Conservation (phyloP, 2,888 invertebrate species). For the Cetonia aurata region DNA sequence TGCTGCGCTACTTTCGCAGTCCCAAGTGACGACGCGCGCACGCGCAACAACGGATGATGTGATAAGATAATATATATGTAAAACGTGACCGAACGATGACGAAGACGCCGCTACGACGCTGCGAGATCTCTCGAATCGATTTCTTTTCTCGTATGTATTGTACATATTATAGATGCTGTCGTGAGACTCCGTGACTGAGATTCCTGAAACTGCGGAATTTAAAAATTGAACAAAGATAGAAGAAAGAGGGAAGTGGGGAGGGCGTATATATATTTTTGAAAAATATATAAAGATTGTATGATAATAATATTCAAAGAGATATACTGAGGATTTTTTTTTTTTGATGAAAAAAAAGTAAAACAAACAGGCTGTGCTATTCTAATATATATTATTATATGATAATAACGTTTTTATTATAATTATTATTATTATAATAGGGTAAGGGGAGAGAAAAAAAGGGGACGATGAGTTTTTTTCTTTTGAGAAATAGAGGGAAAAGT, state of each 20-base stretch:
- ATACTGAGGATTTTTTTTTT: conserved; percentile 1
- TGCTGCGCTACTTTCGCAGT: conserved; percentile 77
- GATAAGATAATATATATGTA: conserved; percentile 39
- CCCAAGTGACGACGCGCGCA: conserved; percentile 70
- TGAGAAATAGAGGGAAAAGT: neutral
- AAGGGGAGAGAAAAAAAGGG: neutral
- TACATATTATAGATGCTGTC: neutral
- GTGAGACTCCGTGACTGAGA: conserved; percentile 3
- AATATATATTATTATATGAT: conserved; percentile 49
- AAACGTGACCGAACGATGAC: neutral
- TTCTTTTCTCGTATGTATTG: too few species aligned
- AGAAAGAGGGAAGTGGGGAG: too few species aligned
- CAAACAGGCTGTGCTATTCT: conserved; percentile 49
- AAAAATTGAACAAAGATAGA: too few species aligned
- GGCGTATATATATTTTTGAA: too few species aligned
- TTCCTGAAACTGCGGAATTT: too few species aligned
- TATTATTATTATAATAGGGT: neutral
- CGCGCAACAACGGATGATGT: conserved; percentile 38
- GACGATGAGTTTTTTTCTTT: too few species aligned
- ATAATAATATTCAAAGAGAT: conserved; percentile 4
- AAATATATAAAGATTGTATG: neutral
- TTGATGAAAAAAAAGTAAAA: conserved; percentile 41
- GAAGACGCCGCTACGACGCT: neutral
- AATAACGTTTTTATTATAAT: conserved; percentile 1
- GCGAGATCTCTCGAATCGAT: neutral